phyloP scores from a whole-genome alignment of 92 coral and sea anemone species.

The Metridium senile region DNA sequence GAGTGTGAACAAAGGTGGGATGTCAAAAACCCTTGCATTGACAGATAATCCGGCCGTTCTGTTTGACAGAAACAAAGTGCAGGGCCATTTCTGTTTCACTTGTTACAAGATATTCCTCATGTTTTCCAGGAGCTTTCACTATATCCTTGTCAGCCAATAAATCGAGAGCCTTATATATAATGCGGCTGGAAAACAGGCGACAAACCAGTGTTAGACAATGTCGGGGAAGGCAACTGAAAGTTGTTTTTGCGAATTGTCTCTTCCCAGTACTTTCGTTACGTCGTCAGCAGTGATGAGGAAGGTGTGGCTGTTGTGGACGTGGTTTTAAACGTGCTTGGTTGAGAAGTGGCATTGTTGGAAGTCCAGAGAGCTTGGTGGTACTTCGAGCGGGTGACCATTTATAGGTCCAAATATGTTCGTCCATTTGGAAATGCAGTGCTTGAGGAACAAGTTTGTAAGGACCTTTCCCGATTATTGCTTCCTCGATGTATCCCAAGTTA shows the following conservation, averaged over 20 bases:
- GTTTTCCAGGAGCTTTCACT: constrained; percentile 22
- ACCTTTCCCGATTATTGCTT: constrained; percentile 34
- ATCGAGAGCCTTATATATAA: constrained; percentile 5
- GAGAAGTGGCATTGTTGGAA: not conserved
- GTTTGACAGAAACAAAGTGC: constrained; percentile 22
- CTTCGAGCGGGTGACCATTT: not conserved
- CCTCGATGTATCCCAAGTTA: constrained; percentile 20
- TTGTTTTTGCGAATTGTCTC: not conserved
- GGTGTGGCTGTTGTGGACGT: not conserved
- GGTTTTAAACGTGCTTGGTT: not conserved
- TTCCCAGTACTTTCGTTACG: not conserved
- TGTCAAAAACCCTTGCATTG: constrained; percentile 14
- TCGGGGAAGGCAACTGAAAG: constrained; percentile 23
- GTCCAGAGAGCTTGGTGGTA: not conserved
- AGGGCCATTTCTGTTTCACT: constrained; percentile 17
- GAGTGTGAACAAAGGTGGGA: constrained; percentile 23
- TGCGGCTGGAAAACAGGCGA: constrained; percentile 8
- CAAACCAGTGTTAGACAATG: constrained; percentile 35
- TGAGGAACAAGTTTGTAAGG: constrained; percentile 21
- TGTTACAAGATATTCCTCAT: constrained; percentile 15
- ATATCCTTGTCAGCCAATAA: not conserved
- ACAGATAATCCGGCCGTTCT: constrained; percentile 16
- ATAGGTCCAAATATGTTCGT: constrained; percentile 22
- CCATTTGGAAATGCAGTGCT: constrained; percentile 9
- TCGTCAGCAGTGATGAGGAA: not conserved